Percentiles rank a stretch among this genome's conserved stretches.
phyloP scores from a whole-genome alignment of 2,113 vertebrate genomes.

The Microcebus ravelobensis region DNA sequence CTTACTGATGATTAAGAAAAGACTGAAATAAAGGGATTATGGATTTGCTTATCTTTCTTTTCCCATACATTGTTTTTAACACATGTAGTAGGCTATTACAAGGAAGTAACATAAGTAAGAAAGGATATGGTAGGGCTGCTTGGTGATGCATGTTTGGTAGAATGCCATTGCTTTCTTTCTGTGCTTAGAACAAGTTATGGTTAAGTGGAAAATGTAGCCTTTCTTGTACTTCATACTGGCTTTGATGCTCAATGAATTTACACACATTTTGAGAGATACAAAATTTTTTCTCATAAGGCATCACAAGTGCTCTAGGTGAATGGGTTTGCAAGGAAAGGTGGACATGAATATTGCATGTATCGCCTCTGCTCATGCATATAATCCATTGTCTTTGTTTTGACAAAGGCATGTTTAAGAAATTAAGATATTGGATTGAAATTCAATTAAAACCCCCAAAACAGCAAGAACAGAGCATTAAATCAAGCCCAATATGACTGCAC shows the following conservation, averaged over 20 bases:
- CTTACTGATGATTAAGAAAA: neutral
- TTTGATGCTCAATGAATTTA: neutral
- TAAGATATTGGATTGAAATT: neutral
- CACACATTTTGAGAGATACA: neutral
- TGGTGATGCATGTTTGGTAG: neutral
- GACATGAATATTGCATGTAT: fast-evolving
- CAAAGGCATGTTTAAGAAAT: neutral
- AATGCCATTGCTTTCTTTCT: neutral
- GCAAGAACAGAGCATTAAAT: neutral
- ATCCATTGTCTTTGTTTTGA: neutral
- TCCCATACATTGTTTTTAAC: neutral
- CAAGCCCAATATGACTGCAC: neutral
- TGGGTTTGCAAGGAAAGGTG: neutral
- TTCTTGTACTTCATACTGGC: neutral
- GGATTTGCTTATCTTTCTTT: fast-evolving
- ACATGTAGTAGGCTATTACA: neutral
- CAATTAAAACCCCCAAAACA: neutral
- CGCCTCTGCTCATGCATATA: neutral
- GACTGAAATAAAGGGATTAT: neutral
- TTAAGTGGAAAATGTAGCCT: neutral
- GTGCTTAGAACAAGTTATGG: neutral
- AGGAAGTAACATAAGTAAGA: neutral
- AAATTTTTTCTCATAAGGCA: neutral
- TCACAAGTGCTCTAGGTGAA: neutral
- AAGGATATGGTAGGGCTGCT: neutral